Evolutionary conservation across 2,888 invertebrate species (phyloP).

Genomic region (Melieria omissa): DNA sequence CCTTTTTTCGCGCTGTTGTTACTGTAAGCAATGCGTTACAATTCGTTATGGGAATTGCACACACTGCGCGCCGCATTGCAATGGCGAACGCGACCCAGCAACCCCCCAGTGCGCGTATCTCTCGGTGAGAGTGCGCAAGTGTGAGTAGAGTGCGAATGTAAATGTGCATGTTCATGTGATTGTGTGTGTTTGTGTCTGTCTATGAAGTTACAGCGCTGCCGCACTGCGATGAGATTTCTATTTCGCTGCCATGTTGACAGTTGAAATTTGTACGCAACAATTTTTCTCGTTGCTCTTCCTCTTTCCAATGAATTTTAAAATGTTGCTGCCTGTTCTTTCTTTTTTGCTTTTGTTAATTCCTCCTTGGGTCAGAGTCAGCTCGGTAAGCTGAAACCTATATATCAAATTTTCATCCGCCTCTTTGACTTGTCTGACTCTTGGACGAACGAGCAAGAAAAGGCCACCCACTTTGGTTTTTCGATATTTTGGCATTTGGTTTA

Average conservation of each 20-base stretch:
- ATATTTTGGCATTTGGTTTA: too few species aligned
- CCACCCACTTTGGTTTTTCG: too few species aligned
- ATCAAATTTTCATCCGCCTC: background rate
- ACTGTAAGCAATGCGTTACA: background rate
- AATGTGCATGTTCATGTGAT: background rate
- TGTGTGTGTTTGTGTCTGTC: background rate
- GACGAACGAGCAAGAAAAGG: too few species aligned
- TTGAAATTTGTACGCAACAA: background rate
- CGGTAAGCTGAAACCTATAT: slow-evolving; percentile 1
- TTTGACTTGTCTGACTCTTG: too few species aligned
- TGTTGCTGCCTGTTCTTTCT: too few species aligned
- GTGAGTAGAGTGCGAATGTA: background rate
- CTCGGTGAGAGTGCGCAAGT: background rate
- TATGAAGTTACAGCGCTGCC: background rate
- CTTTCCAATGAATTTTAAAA: background rate
- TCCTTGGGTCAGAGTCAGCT: too few species aligned
- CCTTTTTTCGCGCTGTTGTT: background rate
- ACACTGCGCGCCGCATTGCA: background rate
- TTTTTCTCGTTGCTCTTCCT: background rate
- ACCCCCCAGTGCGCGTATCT: slow-evolving; percentile 22
- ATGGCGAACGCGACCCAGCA: background rate
- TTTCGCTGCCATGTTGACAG: slow-evolving; percentile 23
- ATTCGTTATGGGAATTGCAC: slow-evolving; percentile 39
- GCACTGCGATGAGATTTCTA: slow-evolving; percentile 30
- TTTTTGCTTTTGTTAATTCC: too few species aligned